Conservation (phyloP, 2,888 invertebrate species). For the Phania funesta region DNA sequence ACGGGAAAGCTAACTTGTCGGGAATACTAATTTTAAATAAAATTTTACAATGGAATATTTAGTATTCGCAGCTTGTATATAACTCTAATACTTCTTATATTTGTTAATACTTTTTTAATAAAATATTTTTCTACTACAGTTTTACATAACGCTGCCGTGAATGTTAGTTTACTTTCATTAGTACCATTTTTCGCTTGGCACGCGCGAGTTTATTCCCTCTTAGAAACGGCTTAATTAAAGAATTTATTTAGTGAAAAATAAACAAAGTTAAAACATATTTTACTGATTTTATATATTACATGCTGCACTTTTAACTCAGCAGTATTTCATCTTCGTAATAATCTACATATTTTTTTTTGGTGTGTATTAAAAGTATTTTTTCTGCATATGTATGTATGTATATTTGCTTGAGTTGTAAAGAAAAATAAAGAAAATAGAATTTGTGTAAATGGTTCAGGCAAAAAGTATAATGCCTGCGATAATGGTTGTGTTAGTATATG, state of each 20-base stretch:
- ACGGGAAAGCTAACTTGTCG: too few relatives aligned
- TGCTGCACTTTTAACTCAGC: conserved; percentile 22
- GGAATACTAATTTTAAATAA: too few relatives aligned
- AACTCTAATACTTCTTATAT: neutral
- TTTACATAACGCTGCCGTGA: conserved; percentile 37
- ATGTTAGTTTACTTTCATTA: conserved; percentile 39
- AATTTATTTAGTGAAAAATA: conserved; percentile 55
- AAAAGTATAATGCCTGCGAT: conserved; percentile 38
- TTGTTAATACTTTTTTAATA: neutral
- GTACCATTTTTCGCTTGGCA: conserved; percentile 65
- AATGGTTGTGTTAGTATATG: conserved; percentile 33
- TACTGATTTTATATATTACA: conserved; percentile 10
- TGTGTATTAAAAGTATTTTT: conserved; percentile 51
- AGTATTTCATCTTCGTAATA: conserved; percentile 5
- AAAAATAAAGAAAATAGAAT: conserved; percentile 41
- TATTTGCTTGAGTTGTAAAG: conserved; percentile 8
- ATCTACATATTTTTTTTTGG: conserved; percentile 45
- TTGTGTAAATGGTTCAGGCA: conserved; percentile 34
- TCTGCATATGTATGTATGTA: too few relatives aligned
- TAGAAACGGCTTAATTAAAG: conserved; percentile 44
- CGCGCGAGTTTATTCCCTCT: conserved; percentile 53
- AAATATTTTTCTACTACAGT: conserved; percentile 5
- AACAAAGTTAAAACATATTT: conserved; percentile 33
- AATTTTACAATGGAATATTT: too few relatives aligned
- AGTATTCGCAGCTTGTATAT: too few relatives aligned